A percentile compares a stretch with the other conserved stretches of the same genome.
These are phyloP conservation scores for Diachasma alloeum DNA, from an alignment of 1,140 invertebrate genomes.

Conservation along the genomic window DNA sequence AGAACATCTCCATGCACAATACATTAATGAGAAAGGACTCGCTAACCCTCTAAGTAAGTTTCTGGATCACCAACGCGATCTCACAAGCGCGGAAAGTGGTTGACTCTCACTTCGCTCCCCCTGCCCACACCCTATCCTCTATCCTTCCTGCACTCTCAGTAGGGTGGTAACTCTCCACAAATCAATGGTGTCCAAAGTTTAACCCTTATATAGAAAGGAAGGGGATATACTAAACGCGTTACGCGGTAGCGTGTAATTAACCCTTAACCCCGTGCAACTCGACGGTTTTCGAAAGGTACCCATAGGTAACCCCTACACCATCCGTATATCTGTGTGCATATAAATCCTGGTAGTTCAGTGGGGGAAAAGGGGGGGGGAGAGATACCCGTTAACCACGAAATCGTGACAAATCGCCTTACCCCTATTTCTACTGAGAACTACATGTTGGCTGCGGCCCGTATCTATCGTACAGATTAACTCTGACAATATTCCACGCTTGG, in stretches of 20 bases:
- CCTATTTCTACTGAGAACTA: conserved; percentile 7
- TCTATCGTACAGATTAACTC: not conserved
- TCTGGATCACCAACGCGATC: conserved; percentile 27
- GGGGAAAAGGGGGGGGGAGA: no score
- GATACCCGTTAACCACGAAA: conserved; percentile 9
- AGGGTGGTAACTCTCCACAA: conserved; percentile 41
- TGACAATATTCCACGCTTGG: not conserved
- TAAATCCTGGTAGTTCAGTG: not conserved
- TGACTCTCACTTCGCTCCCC: conserved; percentile 11
- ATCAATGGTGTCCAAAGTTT: conserved; percentile 58
- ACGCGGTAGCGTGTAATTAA: conserved; percentile 53
- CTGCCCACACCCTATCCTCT: not conserved
- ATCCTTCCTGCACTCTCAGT: conserved; percentile 14
- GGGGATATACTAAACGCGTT: conserved; percentile 35
- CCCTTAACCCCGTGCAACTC: conserved; percentile 43
- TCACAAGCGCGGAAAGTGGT: conserved; percentile 17
- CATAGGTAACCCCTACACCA: not conserved
- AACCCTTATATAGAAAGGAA: conserved; percentile 34
- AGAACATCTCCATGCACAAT: not conserved
- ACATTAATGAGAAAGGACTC: conserved; percentile 17
- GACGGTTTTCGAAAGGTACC: conserved; percentile 46
- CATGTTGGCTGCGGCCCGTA: not conserved
- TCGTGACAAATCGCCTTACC: conserved; percentile 22
- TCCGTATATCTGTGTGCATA: not conserved
- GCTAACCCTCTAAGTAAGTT: conserved; percentile 23